These are phyloP conservation scores for Luffia ferchaultella DNA, from an alignment of 2,888 invertebrate genomes.

Conservation along the genomic window DNA sequence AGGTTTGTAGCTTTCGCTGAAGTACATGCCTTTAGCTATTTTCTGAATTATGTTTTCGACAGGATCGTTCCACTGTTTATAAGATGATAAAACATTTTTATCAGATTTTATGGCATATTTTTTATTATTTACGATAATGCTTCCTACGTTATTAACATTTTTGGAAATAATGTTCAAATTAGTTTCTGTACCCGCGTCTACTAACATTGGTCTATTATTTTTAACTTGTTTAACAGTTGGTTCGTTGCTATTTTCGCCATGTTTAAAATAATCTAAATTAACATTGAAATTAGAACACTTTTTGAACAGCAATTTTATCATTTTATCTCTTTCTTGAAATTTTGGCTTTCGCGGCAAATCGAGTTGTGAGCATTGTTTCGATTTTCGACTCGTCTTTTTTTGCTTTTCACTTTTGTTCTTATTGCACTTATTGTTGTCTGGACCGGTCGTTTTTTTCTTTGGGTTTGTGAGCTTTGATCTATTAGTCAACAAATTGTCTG, in stretches of 20 bases:
- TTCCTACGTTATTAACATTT: background rate
- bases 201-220: background rate
- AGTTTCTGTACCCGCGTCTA: background rate
- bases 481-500: background rate
- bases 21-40: constrained; percentile 41
- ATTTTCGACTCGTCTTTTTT: background rate
- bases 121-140: background rate
- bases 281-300: background rate
- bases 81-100: background rate
- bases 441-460: background rate
- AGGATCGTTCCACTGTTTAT: constrained; percentile 23
- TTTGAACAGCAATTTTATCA: background rate
- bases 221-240: background rate
- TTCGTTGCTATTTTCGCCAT: background rate
- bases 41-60: constrained; percentile 49
- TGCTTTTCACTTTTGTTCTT: background rate
- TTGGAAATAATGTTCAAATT: background rate
- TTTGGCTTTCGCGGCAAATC: background rate
- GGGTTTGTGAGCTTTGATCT: background rate
- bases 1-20: constrained; percentile 25
- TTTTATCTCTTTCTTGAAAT: background rate
- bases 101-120: background rate
- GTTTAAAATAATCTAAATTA: background rate
- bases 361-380: background rate
- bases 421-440: background rate